These are phyloP conservation scores for Plotosus lineatus DNA, from an alignment of 2,113 vertebrate species.

Conservation along the genomic window DNA sequence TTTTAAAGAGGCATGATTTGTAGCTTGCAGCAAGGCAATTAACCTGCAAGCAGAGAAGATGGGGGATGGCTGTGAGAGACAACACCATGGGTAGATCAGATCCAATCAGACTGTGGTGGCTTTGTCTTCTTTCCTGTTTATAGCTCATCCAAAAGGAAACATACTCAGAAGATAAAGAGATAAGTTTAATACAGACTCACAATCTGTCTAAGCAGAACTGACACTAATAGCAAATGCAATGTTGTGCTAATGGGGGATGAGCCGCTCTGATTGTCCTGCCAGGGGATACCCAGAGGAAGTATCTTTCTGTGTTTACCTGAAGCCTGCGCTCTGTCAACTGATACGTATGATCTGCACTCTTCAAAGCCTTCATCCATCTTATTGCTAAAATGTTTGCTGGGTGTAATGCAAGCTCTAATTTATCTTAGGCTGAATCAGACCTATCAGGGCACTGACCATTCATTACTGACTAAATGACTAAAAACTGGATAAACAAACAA, in stretches of 20 bases:
- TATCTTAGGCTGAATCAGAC: constrained; percentile 52
- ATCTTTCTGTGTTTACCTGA: constrained; percentile 30
- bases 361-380: constrained; percentile 51
- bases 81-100: constrained; percentile 38
- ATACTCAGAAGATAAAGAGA: constrained; percentile 31
- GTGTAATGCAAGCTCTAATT: constrained; percentile 65
- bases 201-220: constrained; percentile 42
- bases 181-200: constrained; percentile 3
- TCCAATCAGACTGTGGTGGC: constrained; percentile 43
- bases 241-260: constrained; percentile 13
- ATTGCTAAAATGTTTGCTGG: constrained; percentile 67
- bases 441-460: constrained; percentile 58
- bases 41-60: constrained; percentile 27
- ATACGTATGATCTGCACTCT: constrained; percentile 39
- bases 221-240: constrained; percentile 41
- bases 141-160: constrained; percentile 15
- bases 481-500: constrained; percentile 76
- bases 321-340: constrained; percentile 33
- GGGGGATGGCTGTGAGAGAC: constrained; percentile 11
- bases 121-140: constrained; percentile 39
- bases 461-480: constrained; percentile 72
- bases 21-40: constrained; percentile 34
- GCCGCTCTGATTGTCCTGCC: background rate
- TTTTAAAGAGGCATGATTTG: constrained; percentile 37
- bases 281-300: constrained; percentile 22